Percentiles rank a stretch among this genome's conserved stretches.
phyloP scores from a whole-genome alignment of 2,888 invertebrate species.

The Nysson spinosus region DNA sequence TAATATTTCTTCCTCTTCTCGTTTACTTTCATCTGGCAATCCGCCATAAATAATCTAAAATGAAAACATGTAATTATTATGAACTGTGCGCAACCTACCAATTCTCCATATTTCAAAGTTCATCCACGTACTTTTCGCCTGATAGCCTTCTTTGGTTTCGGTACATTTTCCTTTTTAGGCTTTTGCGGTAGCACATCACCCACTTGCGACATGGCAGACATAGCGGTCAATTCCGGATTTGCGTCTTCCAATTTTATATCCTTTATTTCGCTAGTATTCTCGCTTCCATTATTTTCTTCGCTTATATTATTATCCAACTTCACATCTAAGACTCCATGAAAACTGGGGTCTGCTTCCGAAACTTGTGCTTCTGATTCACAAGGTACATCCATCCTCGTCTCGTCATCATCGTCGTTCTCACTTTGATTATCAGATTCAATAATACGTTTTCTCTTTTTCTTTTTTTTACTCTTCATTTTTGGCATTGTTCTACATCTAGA shows the following conservation, averaged over 20 bases:
- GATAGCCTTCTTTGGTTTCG: conserved; percentile 50
- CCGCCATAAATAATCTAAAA: conserved; percentile 76
- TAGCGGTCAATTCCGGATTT: conserved; percentile 16
- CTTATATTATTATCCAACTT: conserved; percentile 26
- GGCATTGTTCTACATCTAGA: conserved; percentile 60
- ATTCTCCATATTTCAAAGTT: too few species aligned
- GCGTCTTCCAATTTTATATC: conserved; percentile 18
- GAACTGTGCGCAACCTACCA: too few species aligned
- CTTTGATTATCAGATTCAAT: conserved; percentile 74
- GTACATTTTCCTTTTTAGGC: conserved; percentile 50
- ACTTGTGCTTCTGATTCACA: conserved; percentile 76
- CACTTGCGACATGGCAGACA: conserved; percentile 19
- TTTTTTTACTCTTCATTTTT: conserved; percentile 76
- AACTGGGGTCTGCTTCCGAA: conserved; percentile 10
- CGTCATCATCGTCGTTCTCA: conserved; percentile 76
- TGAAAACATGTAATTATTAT: not conserved
- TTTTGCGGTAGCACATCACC: conserved; percentile 42
- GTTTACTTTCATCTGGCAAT: conserved; percentile 70
- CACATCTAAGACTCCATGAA: conserved; percentile 22
- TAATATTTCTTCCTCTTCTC: conserved; percentile 80
- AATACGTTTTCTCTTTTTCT: conserved; percentile 77
- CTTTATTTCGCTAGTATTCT: conserved; percentile 57
- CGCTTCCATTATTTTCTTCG: conserved; percentile 25
- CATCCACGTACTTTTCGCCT: conserved; percentile 50
- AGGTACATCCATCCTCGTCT: conserved; percentile 79